phyloP scores from a whole-genome alignment of 1,140 invertebrate genomes.

The Calephelis virginiensis region DNA sequence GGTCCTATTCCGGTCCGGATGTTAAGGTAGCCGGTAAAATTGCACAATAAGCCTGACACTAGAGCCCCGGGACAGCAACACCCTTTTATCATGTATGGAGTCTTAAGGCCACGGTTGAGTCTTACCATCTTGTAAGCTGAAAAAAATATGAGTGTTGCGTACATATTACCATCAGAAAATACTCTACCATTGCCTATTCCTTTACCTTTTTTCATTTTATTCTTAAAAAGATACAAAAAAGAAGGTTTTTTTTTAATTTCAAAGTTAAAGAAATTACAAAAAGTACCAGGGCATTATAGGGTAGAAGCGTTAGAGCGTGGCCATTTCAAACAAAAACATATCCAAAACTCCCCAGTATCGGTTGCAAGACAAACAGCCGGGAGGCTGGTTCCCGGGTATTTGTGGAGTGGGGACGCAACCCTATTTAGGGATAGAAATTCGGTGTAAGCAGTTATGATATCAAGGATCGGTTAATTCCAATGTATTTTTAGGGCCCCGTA shows the following conservation, averaged over 20 bases:
- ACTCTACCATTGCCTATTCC: too few species aligned
- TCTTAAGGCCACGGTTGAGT: too few species aligned
- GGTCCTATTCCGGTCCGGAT: too few species aligned
- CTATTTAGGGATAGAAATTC: constrained; percentile 21
- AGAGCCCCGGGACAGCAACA: too few species aligned
- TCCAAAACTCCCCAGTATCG: constrained; percentile 33
- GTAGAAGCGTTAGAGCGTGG: constrained; percentile 35
- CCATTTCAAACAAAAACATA: constrained; percentile 39
- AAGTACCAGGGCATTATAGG: constrained; percentile 26
- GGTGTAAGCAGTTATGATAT: constrained; percentile 30
- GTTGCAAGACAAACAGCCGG: constrained; percentile 37
- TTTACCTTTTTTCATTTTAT: too few species aligned
- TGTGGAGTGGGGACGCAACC: constrained; percentile 27
- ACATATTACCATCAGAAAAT: too few species aligned
- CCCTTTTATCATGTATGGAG: too few species aligned
- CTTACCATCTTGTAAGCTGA: too few species aligned
- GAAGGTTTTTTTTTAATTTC: not conserved
- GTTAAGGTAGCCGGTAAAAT: too few species aligned
- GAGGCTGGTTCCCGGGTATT: constrained; percentile 31
- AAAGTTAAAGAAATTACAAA: constrained; percentile 18
- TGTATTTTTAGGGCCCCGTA: not conserved
- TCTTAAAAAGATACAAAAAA: not conserved
- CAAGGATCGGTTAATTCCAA: constrained; percentile 23
- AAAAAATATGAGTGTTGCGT: too few species aligned
- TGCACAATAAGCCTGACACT: too few species aligned